A percentile compares a stretch with the other conserved stretches of the same genome.
Conservation (phyloP, 2,797 vertebrate species). For the Odontamblyopus rebecca region DNA sequence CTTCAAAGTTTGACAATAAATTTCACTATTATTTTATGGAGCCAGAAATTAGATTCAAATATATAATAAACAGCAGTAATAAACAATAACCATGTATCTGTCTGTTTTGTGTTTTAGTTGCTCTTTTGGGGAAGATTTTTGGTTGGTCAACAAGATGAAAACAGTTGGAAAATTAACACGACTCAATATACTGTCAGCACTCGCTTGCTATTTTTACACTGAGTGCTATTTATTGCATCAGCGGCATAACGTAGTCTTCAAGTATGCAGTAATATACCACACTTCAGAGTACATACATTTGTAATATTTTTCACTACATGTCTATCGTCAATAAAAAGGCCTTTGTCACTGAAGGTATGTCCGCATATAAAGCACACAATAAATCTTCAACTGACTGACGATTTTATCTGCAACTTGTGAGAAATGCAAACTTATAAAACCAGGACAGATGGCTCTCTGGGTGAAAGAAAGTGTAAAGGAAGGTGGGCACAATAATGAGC, state of each 20-base stretch:
- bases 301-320: neutral
- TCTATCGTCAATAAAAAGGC: neutral
- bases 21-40: too few relatives aligned
- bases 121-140: too few relatives aligned
- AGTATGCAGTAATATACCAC: too few relatives aligned
- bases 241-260: neutral
- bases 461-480: constrained; percentile 50
- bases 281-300: neutral
- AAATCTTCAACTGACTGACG: constrained; percentile 20
- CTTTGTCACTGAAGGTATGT: neutral
- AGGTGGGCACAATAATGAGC: constrained; percentile 70
- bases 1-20: too few relatives aligned
- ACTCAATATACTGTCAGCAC: too few relatives aligned
- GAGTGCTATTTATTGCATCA: neutral
- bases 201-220: neutral
- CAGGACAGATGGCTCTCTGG: constrained; percentile 36
- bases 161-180: too few relatives aligned
- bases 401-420: constrained; percentile 14
- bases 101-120: too few relatives aligned
- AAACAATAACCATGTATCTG: too few relatives aligned
- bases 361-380: neutral
- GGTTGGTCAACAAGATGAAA: too few relatives aligned
- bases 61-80: too few relatives aligned
- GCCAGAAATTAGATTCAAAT: too few relatives aligned
- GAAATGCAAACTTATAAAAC: constrained; percentile 19